These are phyloP conservation scores for Peucedramus taeniatus DNA, from an alignment of 2,113 vertebrate genomes.

Conservation along the genomic window DNA sequence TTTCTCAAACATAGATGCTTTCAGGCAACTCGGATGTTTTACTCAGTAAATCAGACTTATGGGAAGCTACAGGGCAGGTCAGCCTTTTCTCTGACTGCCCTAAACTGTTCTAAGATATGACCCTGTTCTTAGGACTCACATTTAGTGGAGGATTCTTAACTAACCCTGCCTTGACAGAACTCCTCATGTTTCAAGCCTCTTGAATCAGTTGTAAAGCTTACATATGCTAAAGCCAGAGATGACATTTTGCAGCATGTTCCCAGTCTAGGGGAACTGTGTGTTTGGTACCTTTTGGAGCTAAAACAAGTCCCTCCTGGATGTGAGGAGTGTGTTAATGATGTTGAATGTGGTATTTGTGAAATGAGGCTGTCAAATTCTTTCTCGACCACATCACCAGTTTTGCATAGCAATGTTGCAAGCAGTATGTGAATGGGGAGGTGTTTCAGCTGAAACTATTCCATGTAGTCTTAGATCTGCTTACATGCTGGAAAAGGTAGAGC, in stretches of 20 bases:
- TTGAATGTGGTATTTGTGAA: neutral
- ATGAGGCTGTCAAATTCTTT: neutral
- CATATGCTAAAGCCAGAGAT: neutral
- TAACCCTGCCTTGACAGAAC: neutral
- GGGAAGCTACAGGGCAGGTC: neutral
- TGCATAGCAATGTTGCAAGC: neutral
- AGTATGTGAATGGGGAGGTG: neutral
- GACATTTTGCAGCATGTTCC: accelerated
- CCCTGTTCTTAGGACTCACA: neutral
- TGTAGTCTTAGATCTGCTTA: neutral
- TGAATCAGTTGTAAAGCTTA: neutral
- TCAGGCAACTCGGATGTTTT: neutral
- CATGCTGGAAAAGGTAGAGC: neutral
- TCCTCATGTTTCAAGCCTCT: neutral
- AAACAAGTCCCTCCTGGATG: neutral
- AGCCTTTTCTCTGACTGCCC: neutral
- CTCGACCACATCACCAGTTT: neutral
- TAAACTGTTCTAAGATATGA: neutral
- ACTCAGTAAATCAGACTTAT: neutral
- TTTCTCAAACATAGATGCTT: neutral
- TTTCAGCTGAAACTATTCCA: neutral
- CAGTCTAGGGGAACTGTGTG: neutral
- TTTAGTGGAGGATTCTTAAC: neutral
- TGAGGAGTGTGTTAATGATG: neutral
- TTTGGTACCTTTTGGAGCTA: neutral